These are phyloP conservation scores for Ceyx cyanopectus DNA, from an alignment of 2,113 vertebrate genomes.

Conservation along the genomic window DNA sequence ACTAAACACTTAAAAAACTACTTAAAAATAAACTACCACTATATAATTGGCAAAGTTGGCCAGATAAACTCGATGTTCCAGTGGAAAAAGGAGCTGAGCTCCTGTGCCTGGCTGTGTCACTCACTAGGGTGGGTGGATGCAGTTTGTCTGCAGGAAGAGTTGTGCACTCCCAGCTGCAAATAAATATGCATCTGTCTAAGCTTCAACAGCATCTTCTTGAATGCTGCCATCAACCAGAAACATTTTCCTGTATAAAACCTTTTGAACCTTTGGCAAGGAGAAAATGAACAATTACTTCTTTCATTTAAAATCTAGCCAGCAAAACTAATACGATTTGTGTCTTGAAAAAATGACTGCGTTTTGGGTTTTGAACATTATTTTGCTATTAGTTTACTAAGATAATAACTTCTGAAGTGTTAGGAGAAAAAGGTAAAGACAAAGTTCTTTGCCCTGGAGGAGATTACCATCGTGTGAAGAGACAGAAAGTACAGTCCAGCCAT, in stretches of 20 bases:
- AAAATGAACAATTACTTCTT: neutral
- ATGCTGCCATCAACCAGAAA: neutral
- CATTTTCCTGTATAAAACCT: neutral
- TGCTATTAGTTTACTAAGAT: neutral
- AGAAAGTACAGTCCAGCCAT: neutral
- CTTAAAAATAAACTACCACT: too few species aligned
- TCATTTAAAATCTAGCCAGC: neutral
- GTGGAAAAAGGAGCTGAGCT: neutral
- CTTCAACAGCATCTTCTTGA: neutral
- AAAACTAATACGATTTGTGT: neutral
- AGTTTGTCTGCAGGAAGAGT: neutral
- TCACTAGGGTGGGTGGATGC: too few species aligned
- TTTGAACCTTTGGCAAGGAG: neutral
- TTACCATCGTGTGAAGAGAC: neutral
- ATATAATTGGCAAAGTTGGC: neutral
- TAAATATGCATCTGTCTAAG: neutral
- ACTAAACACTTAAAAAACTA: too few species aligned
- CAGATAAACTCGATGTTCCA: neutral
- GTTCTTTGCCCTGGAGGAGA: conserved; percentile 18
- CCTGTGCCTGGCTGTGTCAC: neutral
- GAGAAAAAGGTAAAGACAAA: neutral
- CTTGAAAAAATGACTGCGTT: neutral
- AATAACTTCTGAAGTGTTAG: neutral
- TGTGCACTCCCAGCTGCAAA: neutral
- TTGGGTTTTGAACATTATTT: neutral